These are phyloP conservation scores for Ectemnius cavifrons DNA, from an alignment of 2,888 invertebrate species.

Conservation along the genomic window DNA sequence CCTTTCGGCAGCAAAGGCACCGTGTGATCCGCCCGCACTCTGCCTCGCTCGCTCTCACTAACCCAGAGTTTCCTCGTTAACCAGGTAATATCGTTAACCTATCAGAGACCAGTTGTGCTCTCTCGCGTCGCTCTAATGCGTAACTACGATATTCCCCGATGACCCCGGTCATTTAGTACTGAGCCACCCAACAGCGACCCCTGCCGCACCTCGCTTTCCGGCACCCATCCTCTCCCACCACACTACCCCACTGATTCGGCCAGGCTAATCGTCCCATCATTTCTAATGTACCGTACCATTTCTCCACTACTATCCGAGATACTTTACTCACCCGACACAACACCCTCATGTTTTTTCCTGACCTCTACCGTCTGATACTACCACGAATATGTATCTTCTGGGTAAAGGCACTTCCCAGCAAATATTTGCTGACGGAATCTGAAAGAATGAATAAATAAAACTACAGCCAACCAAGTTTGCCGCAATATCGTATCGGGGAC, in stretches of 20 bases:
- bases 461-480: neutral
- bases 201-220: conserved; percentile 15
- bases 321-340: too few relatives aligned
- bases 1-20: conserved; percentile 50
- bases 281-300: conserved; percentile 56
- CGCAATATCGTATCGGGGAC: too few relatives aligned
- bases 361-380: too few relatives aligned
- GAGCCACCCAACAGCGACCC: conserved; percentile 17
- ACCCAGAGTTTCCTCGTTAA: conserved; percentile 61
- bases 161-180: conserved; percentile 66
- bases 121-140: conserved; percentile 57
- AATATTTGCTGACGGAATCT: too few relatives aligned
- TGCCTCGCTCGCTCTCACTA: conserved; percentile 30
- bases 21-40: conserved; percentile 26
- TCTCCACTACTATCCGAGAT: conserved; percentile 15
- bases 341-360: neutral
- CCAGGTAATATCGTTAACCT: conserved; percentile 68
- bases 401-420: neutral
- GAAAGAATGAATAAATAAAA: too few relatives aligned
- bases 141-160: conserved; percentile 68
- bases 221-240: conserved; percentile 48
- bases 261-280: conserved; percentile 60
- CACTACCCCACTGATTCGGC: conserved; percentile 53
- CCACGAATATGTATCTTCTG: neutral
- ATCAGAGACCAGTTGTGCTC: conserved; percentile 66